Percentiles rank a stretch among this genome's conserved stretches.
Conservation (phyloP, 2,888 invertebrate genomes). For the Ectemnius cavifrons region DNA sequence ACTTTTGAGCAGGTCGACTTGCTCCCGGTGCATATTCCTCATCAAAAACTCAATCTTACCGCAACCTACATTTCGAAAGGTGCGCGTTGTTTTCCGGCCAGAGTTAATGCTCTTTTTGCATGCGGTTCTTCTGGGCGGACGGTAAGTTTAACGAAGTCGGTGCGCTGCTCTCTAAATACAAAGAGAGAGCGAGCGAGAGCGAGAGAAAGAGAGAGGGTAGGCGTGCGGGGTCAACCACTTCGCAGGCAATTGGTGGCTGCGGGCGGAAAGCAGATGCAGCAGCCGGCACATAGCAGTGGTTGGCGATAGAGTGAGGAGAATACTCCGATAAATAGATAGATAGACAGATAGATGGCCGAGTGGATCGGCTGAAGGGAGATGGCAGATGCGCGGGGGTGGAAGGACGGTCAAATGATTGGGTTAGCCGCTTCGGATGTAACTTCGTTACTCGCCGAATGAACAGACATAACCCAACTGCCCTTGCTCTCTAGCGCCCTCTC, state of each 20-base stretch:
- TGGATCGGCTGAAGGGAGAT: conserved; percentile 16
- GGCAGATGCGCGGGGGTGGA: not conserved
- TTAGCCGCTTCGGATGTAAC: conserved; percentile 72
- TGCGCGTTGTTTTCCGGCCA: not conserved
- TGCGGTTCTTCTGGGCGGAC: no score
- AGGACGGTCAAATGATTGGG: conserved; percentile 72
- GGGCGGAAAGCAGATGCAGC: conserved; percentile 18
- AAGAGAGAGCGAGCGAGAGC: conserved; percentile 22
- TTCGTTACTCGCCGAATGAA: conserved; percentile 72
- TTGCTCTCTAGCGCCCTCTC: conserved; percentile 11
- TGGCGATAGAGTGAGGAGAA: conserved; percentile 1
- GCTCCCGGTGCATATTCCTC: conserved; percentile 18
- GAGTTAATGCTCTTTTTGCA: no score
- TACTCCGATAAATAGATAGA: conserved; percentile 28
- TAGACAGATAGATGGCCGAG: conserved; percentile 13
- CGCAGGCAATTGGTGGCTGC: conserved; percentile 20
- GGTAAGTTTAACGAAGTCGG: no score
- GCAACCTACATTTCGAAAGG: conserved; percentile 13
- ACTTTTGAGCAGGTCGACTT: no score
- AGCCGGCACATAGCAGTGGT: not conserved
- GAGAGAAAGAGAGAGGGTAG: not conserved
- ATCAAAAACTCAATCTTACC: conserved; percentile 30
- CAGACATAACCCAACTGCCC: conserved; percentile 63
- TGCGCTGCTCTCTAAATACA: conserved; percentile 4
- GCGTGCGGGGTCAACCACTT: conserved; percentile 3